phyloP scores from a whole-genome alignment of 2,113 vertebrate species.

The Hydrochoerus hydrochaeris region DNA sequence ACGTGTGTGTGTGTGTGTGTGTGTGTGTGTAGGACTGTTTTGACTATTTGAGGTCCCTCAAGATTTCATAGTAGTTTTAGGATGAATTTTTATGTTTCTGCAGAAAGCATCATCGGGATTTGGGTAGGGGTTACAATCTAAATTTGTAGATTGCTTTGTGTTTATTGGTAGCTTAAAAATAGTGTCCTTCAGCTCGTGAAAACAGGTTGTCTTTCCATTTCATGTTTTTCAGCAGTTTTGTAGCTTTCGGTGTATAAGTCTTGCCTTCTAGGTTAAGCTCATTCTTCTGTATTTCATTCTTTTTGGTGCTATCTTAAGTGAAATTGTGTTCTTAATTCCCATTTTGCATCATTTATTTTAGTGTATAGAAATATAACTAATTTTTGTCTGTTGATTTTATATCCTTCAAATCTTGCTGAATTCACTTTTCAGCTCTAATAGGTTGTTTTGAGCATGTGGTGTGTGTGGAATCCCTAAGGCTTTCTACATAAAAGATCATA shows the following conservation, averaged over 20 bases:
- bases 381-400: not conserved
- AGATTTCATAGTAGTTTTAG: not conserved
- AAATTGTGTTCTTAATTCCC: conserved; percentile 11
- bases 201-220: not conserved
- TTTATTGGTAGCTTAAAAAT: not conserved
- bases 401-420: not conserved
- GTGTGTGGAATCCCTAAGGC: not conserved
- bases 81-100: conserved; percentile 8
- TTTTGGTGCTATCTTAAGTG: not conserved
- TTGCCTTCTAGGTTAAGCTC: not conserved
- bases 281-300: not conserved
- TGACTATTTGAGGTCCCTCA: not conserved
- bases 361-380: not conserved
- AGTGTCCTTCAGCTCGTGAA: not conserved
- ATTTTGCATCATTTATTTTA: conserved; percentile 25
- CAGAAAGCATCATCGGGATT: not conserved
- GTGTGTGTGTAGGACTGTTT: no score
- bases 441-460: not conserved
- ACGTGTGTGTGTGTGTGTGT: no score
- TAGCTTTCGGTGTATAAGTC: not conserved
- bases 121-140: not conserved
- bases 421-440: not conserved
- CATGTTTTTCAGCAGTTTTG: not conserved
- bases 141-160: not conserved
- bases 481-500: not conserved